Base-by-base conservation (phyloP, 1,140 invertebrate genomes). In the Condylostylus longicornis region DNA sequence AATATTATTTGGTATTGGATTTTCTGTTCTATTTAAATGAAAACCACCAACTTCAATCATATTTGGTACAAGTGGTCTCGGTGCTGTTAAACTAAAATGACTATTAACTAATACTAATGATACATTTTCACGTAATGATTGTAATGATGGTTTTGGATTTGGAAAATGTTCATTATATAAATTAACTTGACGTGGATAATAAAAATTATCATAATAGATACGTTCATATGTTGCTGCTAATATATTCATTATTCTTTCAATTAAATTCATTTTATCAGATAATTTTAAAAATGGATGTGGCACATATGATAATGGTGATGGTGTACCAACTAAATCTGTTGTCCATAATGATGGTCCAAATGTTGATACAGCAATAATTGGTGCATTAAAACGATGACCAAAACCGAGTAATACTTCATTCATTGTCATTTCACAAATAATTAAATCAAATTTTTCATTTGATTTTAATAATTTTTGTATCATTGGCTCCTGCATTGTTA, bases 31-130 rank as follows among this genome's bases (percentile, higher is more conserved):
- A 9, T 53, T 42, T 20, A 47, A 48, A 42, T 71, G 70, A 29
- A 72, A 45, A 1, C 68, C 68, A 3, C 69, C 69, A 18, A 72
- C 46, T 41, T 68, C 65, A 7, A 72, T 46, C 3, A 70, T 51
- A 45, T 54, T 64, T 3, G 66, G 62, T 0, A 65, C 37, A 8
- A 58, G 41, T 1, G 66, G 63, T 18, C 53, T 48, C 2, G 64
- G 55, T 12, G 58, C 51, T 14, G 59, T 57, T 21, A 67, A 45
- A 0, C 61, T 51, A 30, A 58, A 62, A 46, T 73, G 63, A 7
- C 52, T 58, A 37, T 72, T 72, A 1, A 66, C 42, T 27, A 73
- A 48, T n/a, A 71, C 37, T 41, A 69, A 43, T 30, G 56, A 53
- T 4, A 46, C 47, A 33, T 62, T 65, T 37, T 47, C 57, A 12